These are phyloP conservation scores for Popillia japonica DNA, from an alignment of 1,140 invertebrate species.

Conservation along the genomic window DNA sequence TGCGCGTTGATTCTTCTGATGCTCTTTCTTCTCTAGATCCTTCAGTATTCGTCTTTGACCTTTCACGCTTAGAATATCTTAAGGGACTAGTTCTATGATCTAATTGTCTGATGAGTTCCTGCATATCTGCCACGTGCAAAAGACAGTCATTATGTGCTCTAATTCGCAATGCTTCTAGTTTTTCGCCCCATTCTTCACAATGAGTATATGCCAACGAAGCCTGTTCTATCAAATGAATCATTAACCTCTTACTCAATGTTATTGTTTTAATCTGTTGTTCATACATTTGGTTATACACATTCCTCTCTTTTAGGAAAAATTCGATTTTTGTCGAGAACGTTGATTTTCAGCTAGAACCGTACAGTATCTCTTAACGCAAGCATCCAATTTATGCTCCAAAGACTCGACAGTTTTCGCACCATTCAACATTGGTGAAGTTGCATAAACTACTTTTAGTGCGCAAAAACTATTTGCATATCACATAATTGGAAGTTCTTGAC, in stretches of 20 bases:
- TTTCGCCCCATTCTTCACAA: slow-evolving; percentile 84
- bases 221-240: slow-evolving; percentile 84
- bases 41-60: slow-evolving; percentile 81
- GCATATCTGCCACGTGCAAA: slow-evolving; percentile 73
- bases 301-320: slow-evolving; percentile 77
- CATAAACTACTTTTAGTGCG: too few relatives aligned
- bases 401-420: slow-evolving; percentile 68
- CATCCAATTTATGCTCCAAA: slow-evolving; percentile 75
- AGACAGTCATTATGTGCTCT: slow-evolving; percentile 66
- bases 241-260: slow-evolving; percentile 76
- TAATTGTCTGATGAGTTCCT: slow-evolving; percentile 82
- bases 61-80: slow-evolving; percentile 85
- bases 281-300: slow-evolving; percentile 81
- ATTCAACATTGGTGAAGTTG: slow-evolving; percentile 62
- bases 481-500: too few relatives aligned
- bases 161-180: slow-evolving; percentile 80
- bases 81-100: slow-evolving; percentile 85
- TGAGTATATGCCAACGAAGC: slow-evolving; percentile 87
- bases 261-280: slow-evolving; percentile 77
- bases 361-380: slow-evolving; percentile 79
- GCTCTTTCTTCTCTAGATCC: slow-evolving; percentile 77
- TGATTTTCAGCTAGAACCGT: slow-evolving; percentile 77
- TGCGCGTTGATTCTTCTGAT: slow-evolving; percentile 68
- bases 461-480: too few relatives aligned
- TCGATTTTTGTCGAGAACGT: slow-evolving; percentile 80